Evolutionary conservation across 2,888 invertebrate genomes (phyloP).

Genomic region (Fragum sueziense): DNA sequence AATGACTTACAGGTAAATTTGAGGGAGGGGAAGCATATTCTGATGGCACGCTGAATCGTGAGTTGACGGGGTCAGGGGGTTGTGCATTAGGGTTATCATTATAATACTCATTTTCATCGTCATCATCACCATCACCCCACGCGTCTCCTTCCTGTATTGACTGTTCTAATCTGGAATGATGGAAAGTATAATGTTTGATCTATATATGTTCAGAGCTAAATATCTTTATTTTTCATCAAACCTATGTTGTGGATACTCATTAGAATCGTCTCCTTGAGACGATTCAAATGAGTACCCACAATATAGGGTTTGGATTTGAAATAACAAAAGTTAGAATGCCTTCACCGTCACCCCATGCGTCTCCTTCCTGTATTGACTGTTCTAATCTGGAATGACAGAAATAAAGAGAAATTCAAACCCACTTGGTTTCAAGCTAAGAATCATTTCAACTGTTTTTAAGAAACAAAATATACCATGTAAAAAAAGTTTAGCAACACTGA

Average conservation of each 20-base stretch:
- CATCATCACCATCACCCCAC: conserved; percentile 83
- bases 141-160: conserved; percentile 71
- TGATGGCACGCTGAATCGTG: conserved; percentile 58
- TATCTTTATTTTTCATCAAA: too few species aligned
- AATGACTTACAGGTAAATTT: conserved; percentile 69
- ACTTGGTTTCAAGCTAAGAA: too few species aligned
- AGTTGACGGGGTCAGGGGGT: conserved; percentile 69
- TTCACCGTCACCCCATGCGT: conserved; percentile 82
- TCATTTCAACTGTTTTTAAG: too few species aligned
- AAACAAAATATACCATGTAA: too few species aligned
- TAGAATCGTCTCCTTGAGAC: too few species aligned
- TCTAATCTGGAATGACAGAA: conserved; percentile 66
- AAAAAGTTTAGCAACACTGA: too few species aligned
- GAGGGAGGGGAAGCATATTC: conserved; percentile 68
- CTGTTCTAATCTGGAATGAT: conserved; percentile 68
- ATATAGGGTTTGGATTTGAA: too few species aligned
- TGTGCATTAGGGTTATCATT: conserved; percentile 93
- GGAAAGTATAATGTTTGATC: background rate
- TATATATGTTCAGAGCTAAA: too few species aligned
- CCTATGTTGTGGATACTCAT: too few species aligned
- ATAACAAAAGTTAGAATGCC: too few species aligned
- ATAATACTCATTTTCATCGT: conserved; percentile 93
- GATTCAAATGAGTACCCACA: too few species aligned
- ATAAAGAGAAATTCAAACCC: too few species aligned
- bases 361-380: conserved; percentile 69